Conservation (phyloP, 2,888 invertebrate species). For the Dastarcus helophoroides region DNA sequence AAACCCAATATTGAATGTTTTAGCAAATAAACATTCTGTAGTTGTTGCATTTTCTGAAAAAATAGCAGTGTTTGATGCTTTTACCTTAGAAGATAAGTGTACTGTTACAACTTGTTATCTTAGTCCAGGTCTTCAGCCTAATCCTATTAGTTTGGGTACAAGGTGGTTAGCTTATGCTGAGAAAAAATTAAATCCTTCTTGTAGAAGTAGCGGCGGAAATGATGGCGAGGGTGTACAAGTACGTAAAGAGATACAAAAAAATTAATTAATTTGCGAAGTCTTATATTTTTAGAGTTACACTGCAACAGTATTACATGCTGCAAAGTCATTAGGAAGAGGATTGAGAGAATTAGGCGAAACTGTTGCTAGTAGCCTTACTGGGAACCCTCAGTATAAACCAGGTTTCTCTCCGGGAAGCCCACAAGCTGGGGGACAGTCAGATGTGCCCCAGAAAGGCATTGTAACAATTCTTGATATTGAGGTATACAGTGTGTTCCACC, state of each 20-base stretch:
- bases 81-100: slow-evolving; percentile 73
- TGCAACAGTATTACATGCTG: slow-evolving; percentile 87
- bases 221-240: slow-evolving; percentile 48
- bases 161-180: slow-evolving; percentile 82
- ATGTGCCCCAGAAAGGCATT: slow-evolving; percentile 72
- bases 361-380: slow-evolving; percentile 81
- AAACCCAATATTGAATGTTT: slow-evolving; percentile 75
- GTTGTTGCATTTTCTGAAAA: slow-evolving; percentile 82
- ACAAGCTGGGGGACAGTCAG: slow-evolving; percentile 31
- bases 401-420: slow-evolving; percentile 27
- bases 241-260: slow-evolving; percentile 8
- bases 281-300: slow-evolving; percentile 63
- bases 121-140: slow-evolving; percentile 66
- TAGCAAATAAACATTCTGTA: slow-evolving; percentile 80
- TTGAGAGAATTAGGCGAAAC: slow-evolving; percentile 82
- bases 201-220: slow-evolving; percentile 73
- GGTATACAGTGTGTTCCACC: too few species aligned
- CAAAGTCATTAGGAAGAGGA: slow-evolving; percentile 86
- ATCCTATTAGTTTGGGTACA: slow-evolving; percentile 79
- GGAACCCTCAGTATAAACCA: slow-evolving; percentile 41
- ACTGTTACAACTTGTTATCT: slow-evolving; percentile 84
- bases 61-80: slow-evolving; percentile 84
- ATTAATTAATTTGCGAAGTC: neutral
- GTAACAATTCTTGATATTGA: slow-evolving; percentile 80
- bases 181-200: slow-evolving; percentile 65